Evolutionary conservation across 2,113 vertebrate genomes (phyloP), one percentile per base, ranked within the genome.

Genomic region (Caranx ignobilis): DNA sequence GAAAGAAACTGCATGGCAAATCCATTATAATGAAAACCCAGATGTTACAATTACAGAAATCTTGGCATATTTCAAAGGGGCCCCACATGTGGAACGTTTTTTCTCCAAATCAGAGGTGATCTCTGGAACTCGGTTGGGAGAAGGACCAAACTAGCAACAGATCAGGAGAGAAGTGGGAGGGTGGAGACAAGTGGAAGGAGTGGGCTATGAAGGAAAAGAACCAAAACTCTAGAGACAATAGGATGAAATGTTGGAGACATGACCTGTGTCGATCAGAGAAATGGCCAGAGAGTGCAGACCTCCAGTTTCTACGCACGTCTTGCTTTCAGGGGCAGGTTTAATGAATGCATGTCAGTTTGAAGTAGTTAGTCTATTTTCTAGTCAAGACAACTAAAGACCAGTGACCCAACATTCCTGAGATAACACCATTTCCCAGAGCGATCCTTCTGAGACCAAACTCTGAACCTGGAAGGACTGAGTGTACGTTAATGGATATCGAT

Each of bases 401-500:
- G 19, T 66, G 77, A 79, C 73, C 69, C 39, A 65, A 83, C 81
- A 75, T 82, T 86, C 72, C 73, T 86, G 15, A 72, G 43, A 77
- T 75, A 77, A 84, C 75, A 84, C 48, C 35, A 65, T 79, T 82
- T 78, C 77, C 74, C 76, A 81, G 39, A 78, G 63, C 1, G 3
- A 72, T 87, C 63, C 54, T 72, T 71, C 3, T 12, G 62, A 79
- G 68, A 65, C 66, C 21, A 35, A 73, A 54, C 59, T 75, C 10
- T 66, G 59, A 76, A 64, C 54, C 63, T 19, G 31, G 79, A 91
- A 57, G 56, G 21, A 84, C 83, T 79, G 70, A 77, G 67, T 26
- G 39, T 47, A 75, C 18, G 39, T 77, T 92, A 90, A 93, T 92
- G 90, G 79, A 89, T 88, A 93, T 91, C 45, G 88, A 93, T 89